These are phyloP conservation scores for Peromyscus maniculatus DNA, from an alignment of 2,113 vertebrate species.

Conservation along the genomic window DNA sequence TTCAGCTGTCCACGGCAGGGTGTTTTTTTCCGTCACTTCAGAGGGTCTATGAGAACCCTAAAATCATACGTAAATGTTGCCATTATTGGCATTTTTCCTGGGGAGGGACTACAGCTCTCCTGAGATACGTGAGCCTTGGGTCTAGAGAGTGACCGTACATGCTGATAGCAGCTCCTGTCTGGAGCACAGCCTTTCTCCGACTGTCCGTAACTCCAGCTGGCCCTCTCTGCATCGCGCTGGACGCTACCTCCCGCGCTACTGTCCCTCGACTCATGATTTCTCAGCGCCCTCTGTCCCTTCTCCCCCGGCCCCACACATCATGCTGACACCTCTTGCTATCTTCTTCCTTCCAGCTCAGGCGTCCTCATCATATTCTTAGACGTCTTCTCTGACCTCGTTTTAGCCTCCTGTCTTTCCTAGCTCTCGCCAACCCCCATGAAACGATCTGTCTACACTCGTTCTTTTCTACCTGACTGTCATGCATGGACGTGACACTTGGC, in stretches of 20 bases:
- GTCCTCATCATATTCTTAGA: neutral
- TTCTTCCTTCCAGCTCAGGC: neutral
- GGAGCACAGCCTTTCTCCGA: neutral
- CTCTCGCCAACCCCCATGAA: neutral
- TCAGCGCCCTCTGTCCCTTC: neutral
- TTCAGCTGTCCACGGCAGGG: neutral
- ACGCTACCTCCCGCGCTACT: rapidly evolving
- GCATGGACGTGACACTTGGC: neutral
- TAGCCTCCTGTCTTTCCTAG: neutral
- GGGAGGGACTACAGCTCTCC: neutral
- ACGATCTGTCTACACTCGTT: neutral
- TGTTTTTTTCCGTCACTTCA: neutral
- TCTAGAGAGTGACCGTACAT: neutral
- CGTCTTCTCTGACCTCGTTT: neutral
- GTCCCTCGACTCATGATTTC: neutral
- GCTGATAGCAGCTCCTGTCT: neutral
- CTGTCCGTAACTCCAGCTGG: neutral
- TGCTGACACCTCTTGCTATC: neutral
- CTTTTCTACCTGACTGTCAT: neutral
- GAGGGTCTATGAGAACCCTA: neutral
- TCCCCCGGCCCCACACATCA: neutral
- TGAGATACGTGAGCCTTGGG: neutral
- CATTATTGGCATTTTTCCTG: neutral
- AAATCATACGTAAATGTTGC: neutral
- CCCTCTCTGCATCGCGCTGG: neutral